Evolutionary conservation across 2,113 vertebrate genomes (phyloP), one percentile per base, ranked within the genome.

Genomic region (Trinectes maculatus): DNA sequence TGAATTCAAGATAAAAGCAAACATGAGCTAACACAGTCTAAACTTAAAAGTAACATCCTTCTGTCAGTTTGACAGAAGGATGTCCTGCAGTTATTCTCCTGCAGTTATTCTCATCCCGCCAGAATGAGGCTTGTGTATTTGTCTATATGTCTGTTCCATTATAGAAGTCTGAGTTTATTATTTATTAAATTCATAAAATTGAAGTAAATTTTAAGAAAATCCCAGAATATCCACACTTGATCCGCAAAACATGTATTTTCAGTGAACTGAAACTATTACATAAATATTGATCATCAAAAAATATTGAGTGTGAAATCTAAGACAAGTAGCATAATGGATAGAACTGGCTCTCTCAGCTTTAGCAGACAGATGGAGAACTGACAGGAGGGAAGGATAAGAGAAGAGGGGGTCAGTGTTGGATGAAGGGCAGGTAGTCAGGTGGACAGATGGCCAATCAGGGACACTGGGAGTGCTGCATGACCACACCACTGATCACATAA

Each of bases 371-470:
- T 74, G 77, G 61, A 64, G 34, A 58, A 42, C 4, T 66, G 66
- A 79, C 57, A 37, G 79, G 63, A 62, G 62, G 62, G 72, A 71
- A 52, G 56, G 34, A 31, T 43, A 57, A 70, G 33, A 47, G 54
- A 47, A 60, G 37, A 42, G 59, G 42, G 16, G 40, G 15, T 62
- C 54, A 74, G 44, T 68, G 61, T 62, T 63, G 59, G 36, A 72
- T 69, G 59, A 75, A 86, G 60, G 62, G 57, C 53, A 85, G 46
- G 13, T 49, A 54, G 64, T 78, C 69, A 54, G 71, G 61, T 79
- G 42, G 43, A 82, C 75, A 71, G 18, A 54, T 74, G 74, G 29
- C 43, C 33, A 31, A 61, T 70, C 53, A 57, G 22, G 29, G 19
- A 74, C 53, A 34, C 19, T 4, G 51, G 59, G 0, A 71, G n/a